Percentiles rank a stretch among this genome's conserved stretches.
phyloP scores from a whole-genome alignment of 2,113 vertebrate species.

The Poecile atricapillus region DNA sequence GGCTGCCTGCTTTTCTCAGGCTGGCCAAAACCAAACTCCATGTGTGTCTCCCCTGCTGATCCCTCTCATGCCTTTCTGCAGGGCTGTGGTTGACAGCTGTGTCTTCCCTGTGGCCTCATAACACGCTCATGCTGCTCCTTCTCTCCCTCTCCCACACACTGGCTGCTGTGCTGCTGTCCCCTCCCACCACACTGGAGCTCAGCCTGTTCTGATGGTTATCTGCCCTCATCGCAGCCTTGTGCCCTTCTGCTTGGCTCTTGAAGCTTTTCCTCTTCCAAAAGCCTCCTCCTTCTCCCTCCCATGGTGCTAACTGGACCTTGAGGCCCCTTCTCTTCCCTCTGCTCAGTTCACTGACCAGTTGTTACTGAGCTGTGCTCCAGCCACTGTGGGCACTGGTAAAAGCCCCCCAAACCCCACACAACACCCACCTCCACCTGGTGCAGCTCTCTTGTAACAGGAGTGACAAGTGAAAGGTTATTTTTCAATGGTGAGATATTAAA shows the following conservation, averaged over 20 bases:
- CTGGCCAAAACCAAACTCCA: background rate
- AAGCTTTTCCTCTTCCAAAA: background rate
- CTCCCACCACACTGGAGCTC: background rate
- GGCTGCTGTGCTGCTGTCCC: background rate
- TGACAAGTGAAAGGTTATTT: background rate
- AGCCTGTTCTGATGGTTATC: background rate
- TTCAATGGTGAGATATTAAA: background rate
- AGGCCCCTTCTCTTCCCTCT: background rate
- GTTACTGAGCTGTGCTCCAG: background rate
- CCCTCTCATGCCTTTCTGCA: background rate
- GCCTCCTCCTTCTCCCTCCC: background rate
- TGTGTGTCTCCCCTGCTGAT: background rate
- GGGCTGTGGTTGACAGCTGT: background rate
- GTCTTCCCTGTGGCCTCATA: background rate
- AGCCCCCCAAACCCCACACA: background rate
- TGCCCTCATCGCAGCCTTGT: rapidly evolving
- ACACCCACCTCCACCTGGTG: background rate
- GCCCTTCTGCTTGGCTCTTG: background rate
- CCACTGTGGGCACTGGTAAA: rapidly evolving
- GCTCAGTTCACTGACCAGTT: rapidly evolving
- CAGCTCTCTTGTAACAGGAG: background rate
- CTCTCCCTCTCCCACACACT: background rate
- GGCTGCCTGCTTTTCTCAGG: background rate
- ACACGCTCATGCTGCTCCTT: background rate
- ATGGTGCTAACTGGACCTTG: background rate